Evolutionary conservation across 2,113 vertebrate genomes (phyloP), one percentile per base, ranked within the genome.

Genomic region (Colinus virginianus): DNA sequence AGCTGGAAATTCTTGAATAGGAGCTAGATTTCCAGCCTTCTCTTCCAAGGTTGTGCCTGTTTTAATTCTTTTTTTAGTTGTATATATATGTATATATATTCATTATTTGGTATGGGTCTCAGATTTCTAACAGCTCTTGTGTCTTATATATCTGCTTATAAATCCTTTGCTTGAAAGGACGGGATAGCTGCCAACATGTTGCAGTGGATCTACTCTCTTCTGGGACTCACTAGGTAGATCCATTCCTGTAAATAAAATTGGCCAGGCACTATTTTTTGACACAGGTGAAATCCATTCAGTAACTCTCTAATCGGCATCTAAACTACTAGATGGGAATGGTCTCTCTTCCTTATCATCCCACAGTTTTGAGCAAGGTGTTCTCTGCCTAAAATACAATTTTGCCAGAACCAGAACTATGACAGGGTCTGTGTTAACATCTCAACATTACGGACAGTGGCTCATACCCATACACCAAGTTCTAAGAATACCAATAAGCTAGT

Each of bases 401-500:
- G 10, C 23, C 18, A 32, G 9, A 79, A 5, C 2, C 42, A 83
- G 45, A 66, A 6, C 12, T 34, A 11, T 9, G 6, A 2, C 45
- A 80, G 53, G 56, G 34, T 6, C 48, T 51, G 13, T 48, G n/a
- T 3, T 84, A 70, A 61, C 6, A 11, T 49, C 77, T 56, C 18
- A 81, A 8, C 0, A 0, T 49, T 23, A 55, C 4, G 5, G 46
- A 30, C 21, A 78, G 36, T 1, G 7, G 7, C 9, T 62, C 20
- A 9, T 8, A 11, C 6, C 25, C 16, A 7, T 10, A 15, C 2
- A 3, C 6, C 49, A 36, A 53, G 18, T 10, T 16, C 13, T 58
- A 26, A 67, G 28, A 88, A 42, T 32, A 59, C 3, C 18, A 32
- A 5, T 21, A 55, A 78, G 1, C 13, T 45, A 46, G 4, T 21